A percentile compares a stretch with the other conserved stretches of the same genome.
Evolutionary conservation across 2,888 invertebrate species (phyloP).

Genomic region (Cactoblastis cactorum): DNA sequence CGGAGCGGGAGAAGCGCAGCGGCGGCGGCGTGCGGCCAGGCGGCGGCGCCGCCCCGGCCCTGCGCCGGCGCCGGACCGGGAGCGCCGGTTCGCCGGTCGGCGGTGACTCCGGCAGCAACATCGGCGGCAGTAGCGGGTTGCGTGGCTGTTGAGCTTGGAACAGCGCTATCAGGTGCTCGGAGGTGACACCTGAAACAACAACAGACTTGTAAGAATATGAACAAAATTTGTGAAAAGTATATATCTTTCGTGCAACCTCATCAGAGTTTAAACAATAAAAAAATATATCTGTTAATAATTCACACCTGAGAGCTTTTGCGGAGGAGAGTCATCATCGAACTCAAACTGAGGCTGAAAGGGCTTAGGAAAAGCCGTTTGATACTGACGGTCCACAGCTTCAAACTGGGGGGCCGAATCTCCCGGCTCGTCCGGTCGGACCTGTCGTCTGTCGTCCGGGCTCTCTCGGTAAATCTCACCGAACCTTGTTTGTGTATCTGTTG

Average conservation of each 20-base stretch:
- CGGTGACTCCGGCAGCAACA: conserved; percentile 34
- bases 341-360: not conserved
- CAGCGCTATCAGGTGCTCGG: conserved; percentile 41
- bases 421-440: not conserved
- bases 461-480: not conserved
- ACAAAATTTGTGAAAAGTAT: no score
- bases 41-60: not conserved
- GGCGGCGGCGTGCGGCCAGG: conserved; percentile 11
- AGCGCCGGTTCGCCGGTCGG: conserved; percentile 8
- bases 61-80: conserved; percentile 12
- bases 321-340: not conserved
- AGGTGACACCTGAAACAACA: conserved; percentile 43
- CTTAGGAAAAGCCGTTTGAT: not conserved
- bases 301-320: not conserved
- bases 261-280: no score
- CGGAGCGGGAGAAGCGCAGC: conserved; percentile 29
- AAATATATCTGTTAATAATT: not conserved
- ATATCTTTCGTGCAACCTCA: no score
- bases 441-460: not conserved
- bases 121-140: conserved; percentile 46
- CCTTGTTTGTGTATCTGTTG: not conserved
- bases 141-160: conserved; percentile 42
- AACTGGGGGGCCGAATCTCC: not conserved
- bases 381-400: not conserved
- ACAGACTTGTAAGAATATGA: no score